Evolutionary conservation across 2,113 vertebrate species (phyloP).

Genomic region (Oophaga pumilio): DNA sequence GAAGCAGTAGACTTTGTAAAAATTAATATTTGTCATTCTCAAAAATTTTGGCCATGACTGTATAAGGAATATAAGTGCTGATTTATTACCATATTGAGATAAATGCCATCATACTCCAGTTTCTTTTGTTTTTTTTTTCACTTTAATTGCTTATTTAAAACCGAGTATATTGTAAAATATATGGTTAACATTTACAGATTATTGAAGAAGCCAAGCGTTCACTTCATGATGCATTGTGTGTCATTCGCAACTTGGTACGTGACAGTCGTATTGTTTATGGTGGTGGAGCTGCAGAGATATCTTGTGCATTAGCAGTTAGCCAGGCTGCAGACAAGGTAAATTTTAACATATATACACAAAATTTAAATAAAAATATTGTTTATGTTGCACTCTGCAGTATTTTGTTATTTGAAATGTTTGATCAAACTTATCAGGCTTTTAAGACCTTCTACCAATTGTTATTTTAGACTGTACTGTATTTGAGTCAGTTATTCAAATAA

Average conservation of each 20-base stretch:
- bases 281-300: conserved; percentile 91
- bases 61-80: too few species aligned
- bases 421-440: too few species aligned
- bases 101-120: too few species aligned
- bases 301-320: conserved; percentile 92
- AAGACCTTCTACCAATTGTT: too few species aligned
- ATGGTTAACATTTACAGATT: conserved; percentile 74
- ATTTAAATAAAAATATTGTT: too few species aligned
- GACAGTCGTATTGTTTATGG: conserved; percentile 95
- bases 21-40: too few species aligned
- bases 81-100: too few species aligned
- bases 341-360: too few species aligned
- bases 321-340: conserved; percentile 90
- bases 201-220: conserved; percentile 97
- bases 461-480: background rate
- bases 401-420: too few species aligned
- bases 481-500: background rate
- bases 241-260: conserved; percentile 92
- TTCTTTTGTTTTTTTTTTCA: background rate
- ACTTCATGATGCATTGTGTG: conserved; percentile 93
- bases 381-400: too few species aligned
- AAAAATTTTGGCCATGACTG: too few species aligned
- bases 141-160: background rate
- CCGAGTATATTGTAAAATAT: background rate
- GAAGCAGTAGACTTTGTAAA: too few species aligned